A percentile compares a stretch with the other conserved stretches of the same genome.
Conservation (phyloP, 2,113 vertebrate genomes). For the Mungos mungo region DNA sequence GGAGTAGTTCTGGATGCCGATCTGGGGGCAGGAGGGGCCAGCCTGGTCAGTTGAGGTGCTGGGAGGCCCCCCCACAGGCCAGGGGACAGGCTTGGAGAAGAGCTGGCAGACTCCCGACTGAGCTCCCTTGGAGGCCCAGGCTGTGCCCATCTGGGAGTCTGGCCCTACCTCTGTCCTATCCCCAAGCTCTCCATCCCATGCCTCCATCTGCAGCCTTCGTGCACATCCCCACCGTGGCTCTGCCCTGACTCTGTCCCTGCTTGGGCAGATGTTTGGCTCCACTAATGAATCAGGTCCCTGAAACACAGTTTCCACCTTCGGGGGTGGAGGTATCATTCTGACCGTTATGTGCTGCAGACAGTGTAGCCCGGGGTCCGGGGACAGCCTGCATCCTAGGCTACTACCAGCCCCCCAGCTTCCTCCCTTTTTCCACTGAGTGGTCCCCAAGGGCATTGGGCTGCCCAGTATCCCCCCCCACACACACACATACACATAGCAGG, state of each 20-base stretch:
- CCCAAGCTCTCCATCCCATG: not conserved
- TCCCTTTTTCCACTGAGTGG: not conserved
- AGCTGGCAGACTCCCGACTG: not conserved
- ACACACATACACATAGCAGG: no score
- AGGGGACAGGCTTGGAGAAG: not conserved
- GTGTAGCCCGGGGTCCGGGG: not conserved
- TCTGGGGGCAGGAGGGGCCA: constrained; percentile 78
- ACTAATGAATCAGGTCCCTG: not conserved
- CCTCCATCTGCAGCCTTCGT: not conserved
- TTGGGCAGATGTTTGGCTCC: not conserved
- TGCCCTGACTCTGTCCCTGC: not conserved
- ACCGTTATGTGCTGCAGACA: not conserved
- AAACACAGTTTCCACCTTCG: not conserved
- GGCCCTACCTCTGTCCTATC: not conserved
- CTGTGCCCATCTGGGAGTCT: not conserved
- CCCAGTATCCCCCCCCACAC: not conserved
- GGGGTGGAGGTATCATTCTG: not conserved
- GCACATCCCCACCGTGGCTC: not conserved
- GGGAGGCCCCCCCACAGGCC: not conserved
- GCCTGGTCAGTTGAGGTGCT: not conserved
- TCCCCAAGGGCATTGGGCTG: not conserved
- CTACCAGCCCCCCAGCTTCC: not conserved
- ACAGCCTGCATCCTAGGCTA: not conserved
- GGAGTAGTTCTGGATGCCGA: constrained; percentile 95
- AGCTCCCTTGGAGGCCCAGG: not conserved